Evolutionary conservation across 2,797 vertebrate species (phyloP).

Genomic region (Gadopsis bispinosus): DNA sequence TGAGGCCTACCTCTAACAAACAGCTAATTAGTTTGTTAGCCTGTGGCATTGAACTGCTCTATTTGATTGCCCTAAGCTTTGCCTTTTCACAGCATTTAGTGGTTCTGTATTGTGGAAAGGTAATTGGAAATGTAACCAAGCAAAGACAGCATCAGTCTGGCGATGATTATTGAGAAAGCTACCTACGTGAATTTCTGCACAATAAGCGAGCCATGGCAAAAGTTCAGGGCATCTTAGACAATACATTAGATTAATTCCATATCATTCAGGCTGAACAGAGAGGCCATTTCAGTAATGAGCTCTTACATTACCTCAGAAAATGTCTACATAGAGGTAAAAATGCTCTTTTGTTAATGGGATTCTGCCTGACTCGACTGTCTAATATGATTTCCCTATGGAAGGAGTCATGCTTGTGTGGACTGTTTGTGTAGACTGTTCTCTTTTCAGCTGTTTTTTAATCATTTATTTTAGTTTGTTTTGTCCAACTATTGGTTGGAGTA

Average conservation of each 20-base stretch:
- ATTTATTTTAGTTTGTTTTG: no score
- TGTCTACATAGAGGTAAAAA: slow-evolving; percentile 20
- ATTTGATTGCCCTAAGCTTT: slow-evolving; percentile 19
- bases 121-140: slow-evolving; percentile 23
- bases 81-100: slow-evolving; percentile 7
- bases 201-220: slow-evolving; percentile 11
- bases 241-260: slow-evolving; percentile 14
- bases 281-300: slow-evolving; percentile 18
- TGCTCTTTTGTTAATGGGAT: not conserved
- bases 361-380: not conserved
- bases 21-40: slow-evolving; percentile 31
- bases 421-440: not conserved
- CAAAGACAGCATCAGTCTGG: slow-evolving; percentile 17
- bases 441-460: no score
- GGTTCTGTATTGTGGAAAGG: slow-evolving; percentile 10
- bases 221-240: slow-evolving; percentile 27
- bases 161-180: slow-evolving; percentile 16
- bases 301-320: slow-evolving; percentile 24
- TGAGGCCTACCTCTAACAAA: slow-evolving; percentile 5
- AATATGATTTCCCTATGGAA: not conserved
- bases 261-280: slow-evolving; percentile 12
- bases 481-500: no score
- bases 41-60: slow-evolving; percentile 29
- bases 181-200: slow-evolving; percentile 15
- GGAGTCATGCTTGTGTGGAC: not conserved